Evolutionary conservation across 2,888 invertebrate genomes (phyloP).

Genomic region (Agriopis leucophaearia): DNA sequence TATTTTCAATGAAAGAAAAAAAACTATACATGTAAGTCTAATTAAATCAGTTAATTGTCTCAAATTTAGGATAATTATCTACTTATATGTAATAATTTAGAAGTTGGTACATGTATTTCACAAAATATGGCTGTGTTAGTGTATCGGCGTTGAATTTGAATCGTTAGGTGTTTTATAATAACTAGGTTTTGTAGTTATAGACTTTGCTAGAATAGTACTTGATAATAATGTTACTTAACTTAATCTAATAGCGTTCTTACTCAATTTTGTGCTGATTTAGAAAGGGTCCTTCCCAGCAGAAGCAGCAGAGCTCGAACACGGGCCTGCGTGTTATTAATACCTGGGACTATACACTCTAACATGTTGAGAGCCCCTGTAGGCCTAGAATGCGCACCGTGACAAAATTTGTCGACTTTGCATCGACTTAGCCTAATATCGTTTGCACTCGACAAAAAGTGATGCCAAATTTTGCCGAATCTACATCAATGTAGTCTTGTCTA

Average conservation of each 20-base stretch:
- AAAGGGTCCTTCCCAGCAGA: too few relatives aligned
- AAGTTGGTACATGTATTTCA: conserved; percentile 41
- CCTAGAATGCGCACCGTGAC: too few relatives aligned
- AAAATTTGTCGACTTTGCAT: too few relatives aligned
- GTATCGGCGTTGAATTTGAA: conserved; percentile 38
- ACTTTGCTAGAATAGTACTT: conserved; percentile 30
- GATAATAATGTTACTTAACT: background rate
- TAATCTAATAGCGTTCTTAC: conserved; percentile 3
- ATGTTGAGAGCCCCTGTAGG: too few relatives aligned
- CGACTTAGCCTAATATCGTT: too few relatives aligned
- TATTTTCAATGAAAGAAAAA: background rate
- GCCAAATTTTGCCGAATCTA: too few relatives aligned
- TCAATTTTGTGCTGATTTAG: background rate
- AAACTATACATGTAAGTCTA: too few relatives aligned
- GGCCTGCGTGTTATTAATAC: too few relatives aligned
- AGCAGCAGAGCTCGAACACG: too few relatives aligned
- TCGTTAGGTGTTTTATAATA: conserved; percentile 44
- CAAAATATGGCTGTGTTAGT: conserved; percentile 73
- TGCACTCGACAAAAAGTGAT: too few relatives aligned
- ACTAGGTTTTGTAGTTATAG: conserved; percentile 30
- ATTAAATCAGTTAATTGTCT: background rate
- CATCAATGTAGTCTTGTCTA: too few relatives aligned
- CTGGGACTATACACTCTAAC: too few relatives aligned
- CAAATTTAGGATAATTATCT: background rate
- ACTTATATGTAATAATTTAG: background rate